Conservation (phyloP, 2,113 vertebrate genomes). For the Erythrocercus mccallii region DNA sequence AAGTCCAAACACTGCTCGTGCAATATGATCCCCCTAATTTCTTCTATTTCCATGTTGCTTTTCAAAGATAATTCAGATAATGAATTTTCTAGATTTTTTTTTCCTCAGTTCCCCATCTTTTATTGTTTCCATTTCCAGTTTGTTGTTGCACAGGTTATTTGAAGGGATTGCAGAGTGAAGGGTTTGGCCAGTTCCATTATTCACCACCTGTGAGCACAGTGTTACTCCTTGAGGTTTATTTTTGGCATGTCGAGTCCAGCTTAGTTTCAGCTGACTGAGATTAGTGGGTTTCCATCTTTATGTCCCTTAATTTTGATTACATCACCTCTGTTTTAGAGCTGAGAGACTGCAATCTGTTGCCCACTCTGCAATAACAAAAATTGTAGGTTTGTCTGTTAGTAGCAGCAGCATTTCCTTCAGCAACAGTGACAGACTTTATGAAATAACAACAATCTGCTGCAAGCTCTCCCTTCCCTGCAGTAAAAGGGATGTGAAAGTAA, state of each 20-base stretch:
- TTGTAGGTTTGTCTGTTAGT: not conserved
- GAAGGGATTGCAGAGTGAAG: not conserved
- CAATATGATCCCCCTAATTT: fast-evolving
- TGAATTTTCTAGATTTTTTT: not conserved
- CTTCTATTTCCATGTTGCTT: not conserved
- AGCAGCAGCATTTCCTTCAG: not conserved
- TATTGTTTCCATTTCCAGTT: not conserved
- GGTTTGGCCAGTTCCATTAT: not conserved
- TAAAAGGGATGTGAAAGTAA: not conserved
- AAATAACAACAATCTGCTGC: not conserved
- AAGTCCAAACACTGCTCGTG: not conserved
- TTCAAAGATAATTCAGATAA: not conserved
- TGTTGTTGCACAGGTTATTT: not conserved
- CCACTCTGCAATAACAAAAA: not conserved
- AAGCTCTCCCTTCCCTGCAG: not conserved
- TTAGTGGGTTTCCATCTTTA: not conserved
- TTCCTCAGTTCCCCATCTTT: not conserved
- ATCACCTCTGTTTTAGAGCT: not conserved
- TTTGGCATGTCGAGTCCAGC: not conserved
- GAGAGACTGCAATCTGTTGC: not conserved
- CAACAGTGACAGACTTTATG: not conserved
- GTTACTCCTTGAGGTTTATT: not conserved
- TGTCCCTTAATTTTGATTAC: not conserved
- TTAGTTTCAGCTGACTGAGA: not conserved
- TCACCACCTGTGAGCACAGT: not conserved